Evolutionary conservation across 2,113 vertebrate genomes (phyloP).

Genomic region (Prunella fulvescens): DNA sequence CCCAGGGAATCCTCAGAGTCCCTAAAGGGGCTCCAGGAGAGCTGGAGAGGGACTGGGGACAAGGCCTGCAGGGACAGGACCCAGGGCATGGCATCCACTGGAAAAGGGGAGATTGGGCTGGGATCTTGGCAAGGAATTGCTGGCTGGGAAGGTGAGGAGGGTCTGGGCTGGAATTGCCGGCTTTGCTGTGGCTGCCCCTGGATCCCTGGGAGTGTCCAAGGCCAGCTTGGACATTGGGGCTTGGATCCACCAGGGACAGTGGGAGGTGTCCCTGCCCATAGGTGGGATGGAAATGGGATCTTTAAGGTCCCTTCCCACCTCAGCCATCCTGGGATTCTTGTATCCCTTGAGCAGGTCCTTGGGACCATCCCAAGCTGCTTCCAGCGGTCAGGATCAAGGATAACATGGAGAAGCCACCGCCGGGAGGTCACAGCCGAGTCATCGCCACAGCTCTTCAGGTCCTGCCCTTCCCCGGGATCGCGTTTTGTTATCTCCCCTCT

Average conservation of each 20-base stretch:
- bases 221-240: fast-evolving
- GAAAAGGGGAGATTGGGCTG: background rate
- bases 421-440: background rate
- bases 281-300: background rate
- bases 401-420: fast-evolving
- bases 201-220: background rate
- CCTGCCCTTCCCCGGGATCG: background rate
- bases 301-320: too few relatives aligned
- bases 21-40: background rate
- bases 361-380: background rate
- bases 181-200: background rate
- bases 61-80: background rate
- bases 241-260: background rate
- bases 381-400: background rate
- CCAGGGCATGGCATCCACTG: background rate
- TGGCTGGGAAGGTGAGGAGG: background rate
- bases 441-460: fast-evolving
- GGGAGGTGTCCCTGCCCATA: background rate
- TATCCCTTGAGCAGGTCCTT: too few relatives aligned
- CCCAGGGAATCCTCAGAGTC: background rate
- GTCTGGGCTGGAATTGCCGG: background rate
- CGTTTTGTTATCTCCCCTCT: background rate
- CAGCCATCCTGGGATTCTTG: background rate
- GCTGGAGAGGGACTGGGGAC: background rate
- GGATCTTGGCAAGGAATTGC: background rate